phyloP scores from a whole-genome alignment of 2,113 vertebrate genomes.

The Macrotis lagotis region DNA sequence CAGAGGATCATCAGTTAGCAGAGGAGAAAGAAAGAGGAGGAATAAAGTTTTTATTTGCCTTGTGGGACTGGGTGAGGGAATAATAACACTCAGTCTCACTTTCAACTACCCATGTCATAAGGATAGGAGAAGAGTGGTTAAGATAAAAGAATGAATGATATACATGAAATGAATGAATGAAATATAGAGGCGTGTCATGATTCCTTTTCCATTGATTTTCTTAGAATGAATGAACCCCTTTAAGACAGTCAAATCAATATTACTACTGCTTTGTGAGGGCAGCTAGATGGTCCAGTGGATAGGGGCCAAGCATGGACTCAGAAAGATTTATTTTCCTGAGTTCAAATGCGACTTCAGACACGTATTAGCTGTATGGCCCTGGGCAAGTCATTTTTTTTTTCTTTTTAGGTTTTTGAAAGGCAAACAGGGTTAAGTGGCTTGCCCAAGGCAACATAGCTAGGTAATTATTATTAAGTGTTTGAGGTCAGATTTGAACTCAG shows the following conservation, averaged over 20 bases:
- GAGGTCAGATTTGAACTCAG: too few species aligned
- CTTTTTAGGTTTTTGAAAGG: too few species aligned
- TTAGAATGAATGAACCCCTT: not conserved
- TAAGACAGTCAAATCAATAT: not conserved
- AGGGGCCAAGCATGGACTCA: too few species aligned
- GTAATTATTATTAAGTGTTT: too few species aligned
- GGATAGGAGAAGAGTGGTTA: constrained; percentile 1
- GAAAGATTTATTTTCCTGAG: too few species aligned
- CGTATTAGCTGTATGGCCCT: too few species aligned
- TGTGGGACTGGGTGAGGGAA: not conserved
- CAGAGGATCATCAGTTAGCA: not conserved
- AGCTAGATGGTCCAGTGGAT: too few species aligned
- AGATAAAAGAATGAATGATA: too few species aligned
- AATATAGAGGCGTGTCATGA: not conserved
- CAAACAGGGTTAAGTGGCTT: too few species aligned
- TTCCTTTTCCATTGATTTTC: not conserved
- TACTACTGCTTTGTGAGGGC: not conserved
- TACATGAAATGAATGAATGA: not conserved
- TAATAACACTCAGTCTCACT: not conserved
- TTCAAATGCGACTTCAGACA: too few species aligned
- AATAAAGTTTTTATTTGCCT: not conserved
- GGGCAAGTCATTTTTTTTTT: too few species aligned
- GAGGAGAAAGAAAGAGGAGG: not conserved
- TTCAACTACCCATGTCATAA: not conserved
- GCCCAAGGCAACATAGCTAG: too few species aligned